These are phyloP conservation scores for Boulengeromyrus knoepffleri DNA, from an alignment of 2,113 vertebrate genomes.

Conservation along the genomic window DNA sequence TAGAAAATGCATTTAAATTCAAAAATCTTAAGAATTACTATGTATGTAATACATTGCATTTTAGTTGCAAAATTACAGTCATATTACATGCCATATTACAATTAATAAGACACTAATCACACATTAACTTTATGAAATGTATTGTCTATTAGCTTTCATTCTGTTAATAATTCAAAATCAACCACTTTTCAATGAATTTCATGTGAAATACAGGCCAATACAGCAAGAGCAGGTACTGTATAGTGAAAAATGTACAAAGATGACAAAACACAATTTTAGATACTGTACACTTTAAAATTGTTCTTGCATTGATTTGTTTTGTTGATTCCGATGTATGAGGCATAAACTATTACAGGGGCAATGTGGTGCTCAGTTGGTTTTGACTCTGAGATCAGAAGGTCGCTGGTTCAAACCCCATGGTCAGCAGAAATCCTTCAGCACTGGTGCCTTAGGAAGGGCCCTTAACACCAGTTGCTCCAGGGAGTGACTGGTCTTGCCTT, in stretches of 20 bases:
- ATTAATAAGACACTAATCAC: background rate
- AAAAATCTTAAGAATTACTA: background rate
- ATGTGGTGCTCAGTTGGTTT: background rate
- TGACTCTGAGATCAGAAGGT: background rate
- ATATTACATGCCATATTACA: background rate
- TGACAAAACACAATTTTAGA: background rate
- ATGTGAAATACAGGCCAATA: background rate
- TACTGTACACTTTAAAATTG: background rate
- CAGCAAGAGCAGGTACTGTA: background rate
- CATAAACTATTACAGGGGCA: background rate
- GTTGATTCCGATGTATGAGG: background rate
- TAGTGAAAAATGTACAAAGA: background rate
- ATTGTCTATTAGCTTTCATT: background rate
- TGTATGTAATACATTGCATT: background rate
- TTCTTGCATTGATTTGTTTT: background rate
- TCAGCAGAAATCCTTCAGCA: background rate
- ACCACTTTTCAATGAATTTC: background rate
- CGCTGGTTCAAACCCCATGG: background rate
- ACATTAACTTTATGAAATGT: background rate
- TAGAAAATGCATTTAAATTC: background rate
- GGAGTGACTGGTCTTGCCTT: background rate
- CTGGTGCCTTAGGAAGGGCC: background rate
- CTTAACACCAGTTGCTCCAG: background rate
- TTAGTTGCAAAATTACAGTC: background rate
- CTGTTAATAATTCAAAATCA: background rate